A percentile compares a stretch with the other conserved stretches of the same genome.
These are phyloP conservation scores for Dendrocincla fuliginosa DNA, from an alignment of 2,797 vertebrate genomes.

Conservation along the genomic window DNA sequence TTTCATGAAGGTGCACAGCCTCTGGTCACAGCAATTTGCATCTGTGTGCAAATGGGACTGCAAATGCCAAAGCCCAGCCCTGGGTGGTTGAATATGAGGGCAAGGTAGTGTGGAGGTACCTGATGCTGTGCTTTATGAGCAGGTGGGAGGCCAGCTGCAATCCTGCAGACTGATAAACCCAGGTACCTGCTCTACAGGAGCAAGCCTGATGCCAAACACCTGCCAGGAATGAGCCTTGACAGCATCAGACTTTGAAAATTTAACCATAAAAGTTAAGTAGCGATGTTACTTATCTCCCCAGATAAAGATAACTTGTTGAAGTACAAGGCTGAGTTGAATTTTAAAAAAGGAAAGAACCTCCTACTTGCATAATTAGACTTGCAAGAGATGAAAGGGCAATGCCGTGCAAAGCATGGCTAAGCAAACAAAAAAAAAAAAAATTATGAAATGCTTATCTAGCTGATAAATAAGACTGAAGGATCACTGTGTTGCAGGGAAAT, in stretches of 20 bases:
- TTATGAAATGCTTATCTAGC: neutral
- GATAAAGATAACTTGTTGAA: neutral
- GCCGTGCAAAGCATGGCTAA: neutral
- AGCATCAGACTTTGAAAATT: neutral
- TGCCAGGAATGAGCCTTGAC: neutral
- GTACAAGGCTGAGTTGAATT: neutral
- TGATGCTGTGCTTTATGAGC: neutral
- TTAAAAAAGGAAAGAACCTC: neutral
- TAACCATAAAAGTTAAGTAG: neutral
- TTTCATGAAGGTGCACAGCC: neutral
- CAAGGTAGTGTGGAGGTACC: neutral
- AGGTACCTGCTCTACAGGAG: neutral
- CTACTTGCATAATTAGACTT: neutral
- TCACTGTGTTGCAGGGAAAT: neutral
- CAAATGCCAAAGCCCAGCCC: neutral
- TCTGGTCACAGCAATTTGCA: neutral
- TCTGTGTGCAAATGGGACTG: accelerated
- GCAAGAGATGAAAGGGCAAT: neutral
- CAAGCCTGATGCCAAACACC: neutral
- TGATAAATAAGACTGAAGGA: neutral
- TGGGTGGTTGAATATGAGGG: neutral
- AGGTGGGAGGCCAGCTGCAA: neutral
- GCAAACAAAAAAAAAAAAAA: neutral
- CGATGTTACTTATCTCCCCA: neutral
- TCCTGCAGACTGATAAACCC: neutral